Conservation (phyloP, 1,140 invertebrate species). For the Xylocopa sonorina region DNA sequence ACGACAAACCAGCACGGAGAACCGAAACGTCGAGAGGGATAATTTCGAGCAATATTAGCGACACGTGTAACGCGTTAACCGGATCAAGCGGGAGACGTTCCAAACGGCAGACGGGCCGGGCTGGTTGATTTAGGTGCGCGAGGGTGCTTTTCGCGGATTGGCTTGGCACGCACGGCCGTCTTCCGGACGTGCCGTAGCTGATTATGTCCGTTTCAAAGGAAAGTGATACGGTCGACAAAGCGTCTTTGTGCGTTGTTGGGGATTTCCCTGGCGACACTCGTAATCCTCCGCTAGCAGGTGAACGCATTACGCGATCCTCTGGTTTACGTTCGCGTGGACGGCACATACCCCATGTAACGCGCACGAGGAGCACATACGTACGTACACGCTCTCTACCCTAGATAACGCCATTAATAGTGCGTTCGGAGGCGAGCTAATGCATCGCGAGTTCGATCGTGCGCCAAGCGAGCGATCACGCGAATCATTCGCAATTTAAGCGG, state of each 20-base stretch:
- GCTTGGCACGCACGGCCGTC: slow-evolving; percentile 45
- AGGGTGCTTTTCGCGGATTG: slow-evolving; percentile 51
- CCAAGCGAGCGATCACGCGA: not conserved
- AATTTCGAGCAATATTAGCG: too few relatives aligned
- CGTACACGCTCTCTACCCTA: not conserved
- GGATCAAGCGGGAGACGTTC: not conserved
- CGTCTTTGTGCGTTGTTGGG: slow-evolving; percentile 29
- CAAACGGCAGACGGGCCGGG: not conserved
- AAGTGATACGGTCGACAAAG: slow-evolving; percentile 62
- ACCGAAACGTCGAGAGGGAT: too few relatives aligned
- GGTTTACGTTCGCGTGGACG: slow-evolving; percentile 12
- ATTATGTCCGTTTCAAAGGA: slow-evolving; percentile 65
- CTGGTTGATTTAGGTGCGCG: slow-evolving; percentile 55
- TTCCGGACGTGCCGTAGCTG: slow-evolving; percentile 59
- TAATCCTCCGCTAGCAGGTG: slow-evolving; percentile 42
- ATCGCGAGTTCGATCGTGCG: slow-evolving; percentile 8
- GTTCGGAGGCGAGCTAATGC: not conserved
- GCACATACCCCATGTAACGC: not conserved
- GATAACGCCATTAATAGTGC: slow-evolving; percentile 35
- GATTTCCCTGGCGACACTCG: slow-evolving; percentile 38
- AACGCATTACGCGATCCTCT: slow-evolving; percentile 7
- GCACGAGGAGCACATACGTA: not conserved
- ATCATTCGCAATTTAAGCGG: not conserved
- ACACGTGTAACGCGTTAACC: not conserved
- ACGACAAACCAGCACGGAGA: too few relatives aligned